These are phyloP conservation scores for Luscinia luscinia DNA, from an alignment of 2,797 vertebrate genomes.

Conservation along the genomic window DNA sequence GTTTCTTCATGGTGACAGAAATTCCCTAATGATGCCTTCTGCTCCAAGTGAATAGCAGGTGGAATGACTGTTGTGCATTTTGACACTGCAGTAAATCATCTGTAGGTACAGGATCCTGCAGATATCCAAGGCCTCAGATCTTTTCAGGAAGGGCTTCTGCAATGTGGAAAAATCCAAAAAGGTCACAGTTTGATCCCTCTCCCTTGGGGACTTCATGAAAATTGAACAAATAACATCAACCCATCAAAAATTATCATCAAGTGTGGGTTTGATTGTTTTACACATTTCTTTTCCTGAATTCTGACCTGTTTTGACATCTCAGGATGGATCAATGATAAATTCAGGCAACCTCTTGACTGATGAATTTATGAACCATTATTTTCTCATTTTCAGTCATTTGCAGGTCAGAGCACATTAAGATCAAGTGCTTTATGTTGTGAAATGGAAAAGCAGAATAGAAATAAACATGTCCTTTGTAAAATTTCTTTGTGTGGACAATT, in stretches of 20 bases:
- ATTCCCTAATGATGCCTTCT: background rate
- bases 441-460: constrained; percentile 23
- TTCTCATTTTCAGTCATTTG: background rate
- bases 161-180: background rate
- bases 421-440: background rate
- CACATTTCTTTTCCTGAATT: background rate
- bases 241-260: background rate
- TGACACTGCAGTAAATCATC: fast-evolving
- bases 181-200: background rate
- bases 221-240: background rate
- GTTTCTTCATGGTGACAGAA: background rate
- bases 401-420: background rate
- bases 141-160: background rate
- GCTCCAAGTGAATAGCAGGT: background rate
- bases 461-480: background rate
- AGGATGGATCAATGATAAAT: background rate
- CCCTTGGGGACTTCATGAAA: background rate
- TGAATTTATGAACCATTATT: background rate
- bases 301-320: background rate
- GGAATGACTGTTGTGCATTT: background rate
- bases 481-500: background rate
- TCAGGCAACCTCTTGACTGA: background rate
- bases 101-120: background rate
- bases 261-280: background rate
- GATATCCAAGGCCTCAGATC: background rate